Evolutionary conservation across 2,888 invertebrate species (phyloP), one percentile per base, ranked within the genome.

Genomic region (Trachelus stipa): DNA sequence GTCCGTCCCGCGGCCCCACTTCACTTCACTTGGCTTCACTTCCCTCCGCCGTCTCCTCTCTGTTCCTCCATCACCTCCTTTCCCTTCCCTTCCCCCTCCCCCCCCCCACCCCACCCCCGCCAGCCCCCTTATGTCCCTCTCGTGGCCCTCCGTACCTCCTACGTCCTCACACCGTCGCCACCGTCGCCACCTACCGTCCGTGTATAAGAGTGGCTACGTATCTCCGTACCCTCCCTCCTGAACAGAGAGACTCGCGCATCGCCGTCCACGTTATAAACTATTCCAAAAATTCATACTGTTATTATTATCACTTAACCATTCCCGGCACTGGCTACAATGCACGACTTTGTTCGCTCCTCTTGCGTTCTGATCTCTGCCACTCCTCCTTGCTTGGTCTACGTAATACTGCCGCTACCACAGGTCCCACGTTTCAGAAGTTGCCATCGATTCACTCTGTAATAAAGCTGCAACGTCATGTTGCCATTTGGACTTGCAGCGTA

Each of bases 231-330:
- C 79, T 77, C 40, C 79, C 34, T 74, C 77, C 69, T 40, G 73
- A 40, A 77, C 78, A 69, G 73, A 76, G 73, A 76, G 77, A 71
- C 73, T 78, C 81, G 80, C 75, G 75, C 79, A 79, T 80, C 79
- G 75, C 77, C 79, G 35, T 73, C 78, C 71, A 77, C 74, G 73
- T 80, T 84, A 84, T 84, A 85, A 88, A 87, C 85, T 87, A 88
- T 87, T 88, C 86, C 85, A 88, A 88, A 88, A 87, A 88, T 87
- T 81, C 83, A 81, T 83, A 84, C 85, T 87, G 86, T 88, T 88
- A 84, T 87, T 87, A 87, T 87, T 87, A 88, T 87, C 86, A 84
- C 84, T 86, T 84, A 83, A 80, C 83, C 85, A 85, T 84, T 86
- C 83, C 84, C 83, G 76, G 76, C 73, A 75, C 31, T 73, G 75